phyloP scores from a whole-genome alignment of 2,888 invertebrate genomes.

The Melieria omissa region DNA sequence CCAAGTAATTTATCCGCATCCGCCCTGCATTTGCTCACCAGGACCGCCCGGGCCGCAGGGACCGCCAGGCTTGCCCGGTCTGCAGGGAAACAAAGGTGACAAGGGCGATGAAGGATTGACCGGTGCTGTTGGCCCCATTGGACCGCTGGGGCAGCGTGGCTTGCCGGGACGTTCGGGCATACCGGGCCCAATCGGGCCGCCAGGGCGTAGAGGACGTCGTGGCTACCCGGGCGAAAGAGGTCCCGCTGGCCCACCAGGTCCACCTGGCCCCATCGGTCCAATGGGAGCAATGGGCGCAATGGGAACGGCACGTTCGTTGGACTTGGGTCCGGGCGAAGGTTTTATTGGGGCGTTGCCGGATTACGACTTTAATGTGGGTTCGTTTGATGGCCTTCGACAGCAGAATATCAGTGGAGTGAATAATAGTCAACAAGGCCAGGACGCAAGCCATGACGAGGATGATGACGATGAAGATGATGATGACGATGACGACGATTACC shows the following conservation, averaged over 20 bases:
- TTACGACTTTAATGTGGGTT: conserved; percentile 29
- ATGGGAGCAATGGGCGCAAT: conserved; percentile 31
- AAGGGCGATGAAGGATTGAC: conserved; percentile 34
- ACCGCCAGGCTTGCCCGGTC: conserved; percentile 31
- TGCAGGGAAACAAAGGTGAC: conserved; percentile 36
- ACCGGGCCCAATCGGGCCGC: conserved; percentile 39
- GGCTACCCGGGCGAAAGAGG: conserved; percentile 48
- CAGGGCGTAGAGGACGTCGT: conserved; percentile 40
- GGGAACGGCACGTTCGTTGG: conserved; percentile 23
- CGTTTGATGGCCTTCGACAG: neutral
- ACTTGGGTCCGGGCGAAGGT: neutral
- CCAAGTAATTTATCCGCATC: conserved; percentile 28
- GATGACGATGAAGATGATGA: conserved; percentile 31
- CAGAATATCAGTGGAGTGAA: no score
- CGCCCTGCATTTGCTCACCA: conserved; percentile 41
- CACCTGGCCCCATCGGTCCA: conserved; percentile 41
- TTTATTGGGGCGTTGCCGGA: conserved; percentile 23
- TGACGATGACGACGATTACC: conserved; percentile 32
- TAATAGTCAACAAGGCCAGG: no score
- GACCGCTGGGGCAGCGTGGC: conserved; percentile 43
- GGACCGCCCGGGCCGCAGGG: conserved; percentile 46
- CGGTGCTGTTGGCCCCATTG: conserved; percentile 37
- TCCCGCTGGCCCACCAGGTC: conserved; percentile 41
- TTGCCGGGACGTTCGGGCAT: conserved; percentile 41
- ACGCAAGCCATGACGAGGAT: conserved; percentile 32